Percentiles rank a stretch among this genome's conserved stretches.
Conservation (phyloP, 2,113 vertebrate species). For the Phalacrocorax aristotelis region DNA sequence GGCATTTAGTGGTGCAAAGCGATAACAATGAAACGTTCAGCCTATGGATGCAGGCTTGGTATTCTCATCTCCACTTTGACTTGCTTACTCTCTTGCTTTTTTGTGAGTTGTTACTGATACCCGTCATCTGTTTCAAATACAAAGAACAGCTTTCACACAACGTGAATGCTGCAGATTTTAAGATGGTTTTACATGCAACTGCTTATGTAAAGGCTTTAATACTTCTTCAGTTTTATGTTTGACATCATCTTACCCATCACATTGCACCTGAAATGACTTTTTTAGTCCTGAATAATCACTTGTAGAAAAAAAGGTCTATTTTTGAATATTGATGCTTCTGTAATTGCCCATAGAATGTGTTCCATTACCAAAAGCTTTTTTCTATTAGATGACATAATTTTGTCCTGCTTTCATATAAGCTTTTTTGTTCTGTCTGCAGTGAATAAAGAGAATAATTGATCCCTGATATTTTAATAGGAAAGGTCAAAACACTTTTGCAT, state of each 20-base stretch:
- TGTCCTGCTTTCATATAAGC: not conserved
- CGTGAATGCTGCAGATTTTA: not conserved
- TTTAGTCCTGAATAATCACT: not conserved
- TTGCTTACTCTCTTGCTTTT: not conserved
- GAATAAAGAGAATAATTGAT: slow-evolving; percentile 48
- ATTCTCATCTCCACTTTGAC: not conserved
- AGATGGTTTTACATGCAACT: accelerated
- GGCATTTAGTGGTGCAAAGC: not conserved
- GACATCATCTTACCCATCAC: not conserved
- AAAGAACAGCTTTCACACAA: not conserved
- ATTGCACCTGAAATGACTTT: not conserved
- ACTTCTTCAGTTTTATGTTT: not conserved
- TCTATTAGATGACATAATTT: not conserved
- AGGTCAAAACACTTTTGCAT: slow-evolving; percentile 13
- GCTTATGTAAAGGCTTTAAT: not conserved
- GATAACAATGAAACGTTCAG: not conserved
- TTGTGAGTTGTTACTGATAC: not conserved
- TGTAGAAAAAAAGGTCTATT: not conserved
- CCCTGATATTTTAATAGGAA: slow-evolving; percentile 37
- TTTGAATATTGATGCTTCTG: not conserved
- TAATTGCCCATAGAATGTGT: not conserved
- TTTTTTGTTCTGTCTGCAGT: not conserved
- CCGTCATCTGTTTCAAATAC: not conserved
- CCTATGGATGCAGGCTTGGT: not conserved
- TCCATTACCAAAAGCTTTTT: not conserved